phyloP scores from a whole-genome alignment of 1,140 invertebrate species.

The Steinernema feltiae region DNA sequence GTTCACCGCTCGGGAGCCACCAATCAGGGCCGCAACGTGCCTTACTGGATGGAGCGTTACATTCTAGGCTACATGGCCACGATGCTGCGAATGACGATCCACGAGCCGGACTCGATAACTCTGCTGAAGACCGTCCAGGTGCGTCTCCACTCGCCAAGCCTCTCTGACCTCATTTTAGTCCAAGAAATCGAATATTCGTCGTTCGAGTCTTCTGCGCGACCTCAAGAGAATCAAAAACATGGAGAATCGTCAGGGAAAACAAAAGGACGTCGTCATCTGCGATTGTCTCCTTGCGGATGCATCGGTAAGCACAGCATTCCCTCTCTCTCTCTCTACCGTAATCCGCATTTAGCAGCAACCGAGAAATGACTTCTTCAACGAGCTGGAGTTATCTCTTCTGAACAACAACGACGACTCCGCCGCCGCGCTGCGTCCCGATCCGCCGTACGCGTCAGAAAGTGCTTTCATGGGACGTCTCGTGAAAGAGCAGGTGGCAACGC shows the following conservation, averaged over 20 bases:
- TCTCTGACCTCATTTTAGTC: conserved; percentile 30
- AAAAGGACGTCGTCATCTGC: conserved; percentile 33
- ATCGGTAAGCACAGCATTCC: conserved; percentile 11
- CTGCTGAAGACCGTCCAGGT: conserved; percentile 49
- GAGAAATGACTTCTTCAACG: neutral
- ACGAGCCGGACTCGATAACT: conserved; percentile 56
- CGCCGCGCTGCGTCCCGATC: conserved; percentile 9
- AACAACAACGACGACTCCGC: conserved; percentile 2
- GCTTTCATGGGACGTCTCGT: conserved; percentile 42
- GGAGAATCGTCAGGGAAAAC: conserved; percentile 36
- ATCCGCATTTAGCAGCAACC: conserved; percentile 5
- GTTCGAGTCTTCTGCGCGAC: conserved; percentile 49
- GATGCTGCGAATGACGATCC: conserved; percentile 45
- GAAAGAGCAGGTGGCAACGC: conserved; percentile 41
- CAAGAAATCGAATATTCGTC: conserved; percentile 49
- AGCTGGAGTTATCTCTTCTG: conserved; percentile 11
- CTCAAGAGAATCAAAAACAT: conserved; percentile 51
- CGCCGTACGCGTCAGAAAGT: conserved; percentile 30
- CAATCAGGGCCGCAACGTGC: conserved; percentile 42
- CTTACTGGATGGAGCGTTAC: conserved; percentile 49
- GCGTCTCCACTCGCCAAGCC: neutral
- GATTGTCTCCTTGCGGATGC: conserved; percentile 40
- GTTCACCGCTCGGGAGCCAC: conserved; percentile 74
- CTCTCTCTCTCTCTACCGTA: neutral
- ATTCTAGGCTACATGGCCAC: conserved; percentile 54